These are phyloP conservation scores for Colius striatus DNA, from an alignment of 2,113 vertebrate species.

Conservation along the genomic window DNA sequence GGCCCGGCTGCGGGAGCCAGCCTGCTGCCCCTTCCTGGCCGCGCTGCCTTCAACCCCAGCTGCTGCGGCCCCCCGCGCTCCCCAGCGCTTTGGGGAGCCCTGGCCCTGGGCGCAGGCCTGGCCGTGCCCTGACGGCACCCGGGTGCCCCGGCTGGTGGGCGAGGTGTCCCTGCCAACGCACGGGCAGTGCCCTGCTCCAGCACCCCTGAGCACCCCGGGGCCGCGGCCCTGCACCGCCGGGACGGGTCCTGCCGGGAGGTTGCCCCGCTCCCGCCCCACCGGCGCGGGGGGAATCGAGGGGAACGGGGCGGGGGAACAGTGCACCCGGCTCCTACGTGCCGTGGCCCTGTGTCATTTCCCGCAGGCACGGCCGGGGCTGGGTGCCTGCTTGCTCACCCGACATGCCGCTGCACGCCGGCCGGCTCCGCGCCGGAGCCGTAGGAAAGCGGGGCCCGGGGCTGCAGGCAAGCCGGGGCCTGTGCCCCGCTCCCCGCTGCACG, in stretches of 20 bases:
- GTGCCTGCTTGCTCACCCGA: slow-evolving; percentile 59
- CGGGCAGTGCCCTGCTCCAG: background rate
- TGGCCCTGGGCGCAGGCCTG: background rate
- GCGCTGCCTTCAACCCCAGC: background rate
- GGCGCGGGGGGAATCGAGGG: background rate
- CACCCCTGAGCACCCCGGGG: background rate
- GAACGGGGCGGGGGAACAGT: background rate
- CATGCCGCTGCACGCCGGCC: slow-evolving; percentile 57
- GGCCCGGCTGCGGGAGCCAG: background rate
- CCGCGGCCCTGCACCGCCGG: background rate
- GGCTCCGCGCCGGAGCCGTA: slow-evolving; percentile 41
- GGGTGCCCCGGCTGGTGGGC: background rate
- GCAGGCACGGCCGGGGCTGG: slow-evolving; percentile 48
- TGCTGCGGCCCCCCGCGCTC: background rate
- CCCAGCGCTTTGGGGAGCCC: background rate
- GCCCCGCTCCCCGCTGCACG: background rate
- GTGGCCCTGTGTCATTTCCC: slow-evolving; percentile 50
- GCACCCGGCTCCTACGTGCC: slow-evolving; percentile 24
- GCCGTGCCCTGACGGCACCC: background rate
- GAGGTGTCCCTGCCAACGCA: background rate
- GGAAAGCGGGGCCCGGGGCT: slow-evolving; percentile 64
- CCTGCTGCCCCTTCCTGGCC: background rate
- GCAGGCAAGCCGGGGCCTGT: slow-evolving; percentile 42
- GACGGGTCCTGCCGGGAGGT: background rate
- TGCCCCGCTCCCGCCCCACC: background rate